These are phyloP conservation scores for Hemiscyllium ocellatum DNA, from an alignment of 2,113 vertebrate species.

Conservation along the genomic window DNA sequence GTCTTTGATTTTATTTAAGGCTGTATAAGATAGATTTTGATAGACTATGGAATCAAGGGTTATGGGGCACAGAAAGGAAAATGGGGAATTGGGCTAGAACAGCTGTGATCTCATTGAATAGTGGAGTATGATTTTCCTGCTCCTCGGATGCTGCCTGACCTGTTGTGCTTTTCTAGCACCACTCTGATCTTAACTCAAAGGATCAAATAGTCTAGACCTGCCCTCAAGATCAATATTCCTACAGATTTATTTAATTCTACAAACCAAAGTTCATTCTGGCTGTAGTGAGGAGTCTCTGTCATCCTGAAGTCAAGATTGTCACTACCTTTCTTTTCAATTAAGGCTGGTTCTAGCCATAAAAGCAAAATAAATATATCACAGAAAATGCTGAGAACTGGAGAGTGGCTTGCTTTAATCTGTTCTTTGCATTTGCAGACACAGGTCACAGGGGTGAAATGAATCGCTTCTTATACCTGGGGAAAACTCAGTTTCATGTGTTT, in stretches of 20 bases:
- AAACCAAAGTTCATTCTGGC: neutral
- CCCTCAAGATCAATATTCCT: too few species aligned
- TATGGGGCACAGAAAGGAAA: too few species aligned
- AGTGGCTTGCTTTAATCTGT: neutral
- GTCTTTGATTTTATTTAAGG: too few species aligned
- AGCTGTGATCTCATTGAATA: too few species aligned
- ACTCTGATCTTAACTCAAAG: too few species aligned
- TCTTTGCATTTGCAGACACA: neutral
- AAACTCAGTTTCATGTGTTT: neutral
- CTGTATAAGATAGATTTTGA: too few species aligned
- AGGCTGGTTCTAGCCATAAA: neutral
- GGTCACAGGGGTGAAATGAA: neutral
- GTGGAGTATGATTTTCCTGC: too few species aligned
- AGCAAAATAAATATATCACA: neutral
- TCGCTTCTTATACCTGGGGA: neutral
- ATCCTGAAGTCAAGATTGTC: neutral
- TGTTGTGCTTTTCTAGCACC: too few species aligned
- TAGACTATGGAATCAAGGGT: too few species aligned
- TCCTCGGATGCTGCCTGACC: too few species aligned
- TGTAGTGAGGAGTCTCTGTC: neutral
- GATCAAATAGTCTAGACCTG: too few species aligned
- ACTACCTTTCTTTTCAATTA: neutral
- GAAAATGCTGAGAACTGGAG: neutral
- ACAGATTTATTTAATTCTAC: neutral
- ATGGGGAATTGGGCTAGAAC: too few species aligned